phyloP scores from a whole-genome alignment of 92 coral and sea anemone species.

The Palythoa heliodiscus region DNA sequence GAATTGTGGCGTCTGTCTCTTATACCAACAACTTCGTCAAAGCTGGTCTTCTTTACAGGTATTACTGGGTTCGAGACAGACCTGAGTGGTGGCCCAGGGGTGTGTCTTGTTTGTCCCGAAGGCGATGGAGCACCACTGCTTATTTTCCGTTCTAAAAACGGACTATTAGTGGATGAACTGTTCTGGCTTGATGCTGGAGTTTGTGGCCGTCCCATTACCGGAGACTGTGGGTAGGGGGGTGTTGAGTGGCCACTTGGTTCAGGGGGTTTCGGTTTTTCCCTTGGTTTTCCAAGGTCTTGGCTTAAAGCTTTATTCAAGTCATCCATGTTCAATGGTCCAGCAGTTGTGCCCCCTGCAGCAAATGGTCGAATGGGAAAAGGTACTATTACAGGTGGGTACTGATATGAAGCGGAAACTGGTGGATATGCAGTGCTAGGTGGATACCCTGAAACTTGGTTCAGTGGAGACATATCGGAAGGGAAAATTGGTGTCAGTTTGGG shows the following conservation, averaged over 20 bases:
- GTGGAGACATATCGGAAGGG: conserved; percentile 37
- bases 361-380: conserved; percentile 18
- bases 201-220: conserved; percentile 21
- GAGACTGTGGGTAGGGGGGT: conserved; percentile 24
- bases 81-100: conserved; percentile 28
- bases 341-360: neutral
- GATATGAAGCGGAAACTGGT: neutral
- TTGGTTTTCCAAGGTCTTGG: conserved; percentile 11
- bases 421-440: neutral
- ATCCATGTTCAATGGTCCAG: conserved; percentile 21
- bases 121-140: conserved; percentile 34
- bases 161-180: conserved; percentile 37
- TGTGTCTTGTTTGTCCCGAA: conserved; percentile 3
- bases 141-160: conserved; percentile 31
- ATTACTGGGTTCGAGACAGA: conserved; percentile 37
- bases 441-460: conserved; percentile 3
- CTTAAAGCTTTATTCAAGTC: conserved; percentile 26
- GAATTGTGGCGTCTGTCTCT: conserved; percentile 37
- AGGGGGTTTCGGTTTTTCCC: neutral
- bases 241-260: conserved; percentile 31
- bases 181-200: conserved; percentile 36
- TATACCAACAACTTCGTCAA: neutral
- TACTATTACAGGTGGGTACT: conserved; percentile 28
- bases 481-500: conserved; percentile 27
- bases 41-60: conserved; percentile 24